Percentiles rank a stretch among this genome's conserved stretches.
Conservation (phyloP, 1,140 invertebrate species). For the Zaprionus lachaisei region DNA sequence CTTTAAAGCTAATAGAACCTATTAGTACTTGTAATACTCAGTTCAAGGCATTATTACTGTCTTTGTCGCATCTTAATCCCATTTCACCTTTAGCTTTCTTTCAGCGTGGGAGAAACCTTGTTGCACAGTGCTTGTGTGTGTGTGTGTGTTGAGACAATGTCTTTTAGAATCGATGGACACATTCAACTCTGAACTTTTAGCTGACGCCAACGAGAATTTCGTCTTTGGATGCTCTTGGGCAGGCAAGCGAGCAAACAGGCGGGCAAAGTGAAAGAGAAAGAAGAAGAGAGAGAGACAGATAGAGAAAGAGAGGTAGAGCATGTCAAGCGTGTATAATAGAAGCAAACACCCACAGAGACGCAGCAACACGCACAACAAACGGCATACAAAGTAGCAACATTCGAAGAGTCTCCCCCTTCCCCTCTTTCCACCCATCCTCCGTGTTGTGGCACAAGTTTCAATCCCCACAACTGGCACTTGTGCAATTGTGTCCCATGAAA, state of each 20-base stretch:
- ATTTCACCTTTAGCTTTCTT: not conserved
- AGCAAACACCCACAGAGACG: slow-evolving; percentile 18
- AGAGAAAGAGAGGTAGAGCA: slow-evolving; percentile 17
- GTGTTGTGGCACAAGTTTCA: not conserved
- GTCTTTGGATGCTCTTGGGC: slow-evolving; percentile 11
- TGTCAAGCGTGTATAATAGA: slow-evolving; percentile 70
- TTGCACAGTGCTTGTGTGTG: slow-evolving; percentile 11
- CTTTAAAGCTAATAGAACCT: not conserved
- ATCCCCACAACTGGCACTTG: slow-evolving; percentile 46
- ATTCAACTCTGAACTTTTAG: slow-evolving; percentile 76
- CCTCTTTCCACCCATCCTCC: not conserved
- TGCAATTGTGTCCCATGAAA: slow-evolving; percentile 35
- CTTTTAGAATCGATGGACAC: slow-evolving; percentile 59
- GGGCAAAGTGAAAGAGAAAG: not conserved
- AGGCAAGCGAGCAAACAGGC: slow-evolving; percentile 13
- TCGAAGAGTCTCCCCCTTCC: slow-evolving; percentile 6
- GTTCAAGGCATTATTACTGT: not conserved
- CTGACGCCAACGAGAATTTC: slow-evolving; percentile 58
- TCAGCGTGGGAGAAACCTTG: not conserved
- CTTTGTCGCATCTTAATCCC: slow-evolving; percentile 1
- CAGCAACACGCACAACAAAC: slow-evolving; percentile 46
- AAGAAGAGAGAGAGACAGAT: not conserved
- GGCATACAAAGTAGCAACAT: slow-evolving; percentile 58
- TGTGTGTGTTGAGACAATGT: slow-evolving; percentile 26
- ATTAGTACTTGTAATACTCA: not conserved